Percentiles rank a stretch among this genome's conserved stretches.
Conservation (phyloP, 2,888 invertebrate species). For the Netelia inedita region DNA sequence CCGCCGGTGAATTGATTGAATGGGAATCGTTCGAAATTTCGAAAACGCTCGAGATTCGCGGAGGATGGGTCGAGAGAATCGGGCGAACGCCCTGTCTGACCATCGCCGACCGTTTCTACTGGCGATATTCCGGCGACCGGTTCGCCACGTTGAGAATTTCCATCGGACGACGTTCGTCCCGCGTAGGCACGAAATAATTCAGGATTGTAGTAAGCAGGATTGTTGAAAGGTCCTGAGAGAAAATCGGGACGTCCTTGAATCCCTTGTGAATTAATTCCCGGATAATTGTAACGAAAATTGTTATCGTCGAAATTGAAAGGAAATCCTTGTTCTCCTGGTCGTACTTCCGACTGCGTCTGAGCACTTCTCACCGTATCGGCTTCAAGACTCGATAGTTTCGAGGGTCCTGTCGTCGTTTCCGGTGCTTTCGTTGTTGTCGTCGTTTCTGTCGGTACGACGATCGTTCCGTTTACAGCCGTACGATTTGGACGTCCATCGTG, state of each 20-base stretch:
- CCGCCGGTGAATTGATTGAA: slow-evolving; percentile 57
- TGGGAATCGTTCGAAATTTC: slow-evolving; percentile 64
- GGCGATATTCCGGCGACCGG: slow-evolving; percentile 46
- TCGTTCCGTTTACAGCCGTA: slow-evolving; percentile 52
- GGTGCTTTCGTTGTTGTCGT: slow-evolving; percentile 30
- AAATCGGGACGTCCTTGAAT: slow-evolving; percentile 46
- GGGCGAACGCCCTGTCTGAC: slow-evolving; percentile 56
- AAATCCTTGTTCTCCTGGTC: slow-evolving; percentile 55
- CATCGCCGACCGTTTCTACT: slow-evolving; percentile 57
- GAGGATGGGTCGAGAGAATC: slow-evolving; percentile 57
- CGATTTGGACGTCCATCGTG: slow-evolving; percentile 67
- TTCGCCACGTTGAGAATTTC: slow-evolving; percentile 53
- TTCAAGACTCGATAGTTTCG: slow-evolving; percentile 53
- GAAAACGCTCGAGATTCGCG: slow-evolving; percentile 63
- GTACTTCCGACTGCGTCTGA: slow-evolving; percentile 61
- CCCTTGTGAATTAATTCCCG: slow-evolving; percentile 49
- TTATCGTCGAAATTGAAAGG: slow-evolving; percentile 59
- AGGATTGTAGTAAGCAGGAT: slow-evolving; percentile 63
- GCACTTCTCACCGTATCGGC: slow-evolving; percentile 64
- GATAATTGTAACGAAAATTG: slow-evolving; percentile 67
- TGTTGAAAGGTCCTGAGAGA: slow-evolving; percentile 50
- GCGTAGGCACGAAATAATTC: slow-evolving; percentile 59
- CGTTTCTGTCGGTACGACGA: slow-evolving; percentile 41
- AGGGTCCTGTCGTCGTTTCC: slow-evolving; percentile 48
- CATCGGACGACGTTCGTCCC: slow-evolving; percentile 27